Evolutionary conservation across 2,113 vertebrate species (phyloP), one percentile per base, ranked within the genome.

Genomic region (Poeciliopsis occidentalis): DNA sequence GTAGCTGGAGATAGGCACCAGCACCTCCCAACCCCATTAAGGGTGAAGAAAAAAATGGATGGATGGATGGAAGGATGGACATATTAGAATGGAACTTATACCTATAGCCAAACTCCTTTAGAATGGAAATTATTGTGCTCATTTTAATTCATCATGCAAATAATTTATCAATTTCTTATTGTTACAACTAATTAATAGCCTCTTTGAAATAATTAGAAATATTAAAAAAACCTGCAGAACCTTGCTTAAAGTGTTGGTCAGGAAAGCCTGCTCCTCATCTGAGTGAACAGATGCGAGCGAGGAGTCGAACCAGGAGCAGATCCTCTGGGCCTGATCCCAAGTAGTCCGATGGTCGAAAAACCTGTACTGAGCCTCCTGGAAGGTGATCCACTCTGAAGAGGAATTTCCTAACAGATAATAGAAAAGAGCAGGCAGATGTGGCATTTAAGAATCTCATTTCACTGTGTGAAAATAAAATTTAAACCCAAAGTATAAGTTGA

Each of bases 311-410:
- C 97, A 99, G 31, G 95, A 95, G 92, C 98, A 99, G 92, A 99
- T 96, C 74, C 96, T 95, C 91, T 96, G 94, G 0, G 97, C 97
- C 89, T 99, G 98, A 19, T 92, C 88, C 98, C 97, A 99, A 0
- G 95, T 97, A 44, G 95, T 95, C 67, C 96, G 97, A 81, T 98
- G 97, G 89, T 98, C 96, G 0, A 96, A 99, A 87, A 99, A 97
- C 85, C 95, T 98, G 91, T 98, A 99, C 67, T 99, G 96, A 0
- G 96, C 96, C 69, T 97, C 96, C 92, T 97, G 95, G 89, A 96
- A 98, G 51, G 87, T 92, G 69, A 98, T 83, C 98, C 97, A 99
- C 74, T 97, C 96, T n/a, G 94, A 94, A 69, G 92, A 93, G 71
- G 91, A 93, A 94, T 94, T n/a, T 37, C 80, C 94, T 92, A 87